Percentiles rank a stretch among this genome's conserved stretches.
These are phyloP conservation scores for Hirudo medicinalis DNA, from an alignment of 1,140 invertebrate genomes.

Conservation along the genomic window DNA sequence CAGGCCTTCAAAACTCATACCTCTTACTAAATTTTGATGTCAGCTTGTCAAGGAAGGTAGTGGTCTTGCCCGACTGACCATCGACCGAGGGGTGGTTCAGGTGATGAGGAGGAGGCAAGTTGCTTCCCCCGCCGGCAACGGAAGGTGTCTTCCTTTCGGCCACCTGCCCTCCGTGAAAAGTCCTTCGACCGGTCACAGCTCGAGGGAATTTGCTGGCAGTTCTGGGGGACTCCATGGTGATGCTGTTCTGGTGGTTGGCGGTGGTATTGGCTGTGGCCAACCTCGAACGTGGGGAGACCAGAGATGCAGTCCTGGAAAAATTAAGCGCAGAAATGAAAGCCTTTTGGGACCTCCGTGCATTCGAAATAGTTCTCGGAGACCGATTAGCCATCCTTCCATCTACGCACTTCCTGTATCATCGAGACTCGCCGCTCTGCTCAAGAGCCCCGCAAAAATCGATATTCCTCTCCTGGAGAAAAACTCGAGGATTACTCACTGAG, in stretches of 20 bases:
- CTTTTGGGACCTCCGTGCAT: no score
- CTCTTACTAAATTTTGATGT: constrained; percentile 95
- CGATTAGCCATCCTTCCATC: no score
- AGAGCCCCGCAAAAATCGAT: no score
- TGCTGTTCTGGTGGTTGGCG: background rate
- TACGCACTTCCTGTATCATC: no score
- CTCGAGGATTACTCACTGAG: background rate
- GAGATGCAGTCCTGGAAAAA: background rate
- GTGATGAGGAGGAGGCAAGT: constrained; percentile 17
- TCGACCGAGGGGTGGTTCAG: constrained; percentile 40
- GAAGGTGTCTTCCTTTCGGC: constrained; percentile 44
- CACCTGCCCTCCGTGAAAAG: constrained; percentile 80
- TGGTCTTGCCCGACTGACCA: constrained; percentile 51
- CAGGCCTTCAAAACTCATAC: constrained; percentile 40
- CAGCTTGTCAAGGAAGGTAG: constrained; percentile 89
- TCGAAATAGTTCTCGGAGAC: background rate
- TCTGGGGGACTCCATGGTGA: background rate
- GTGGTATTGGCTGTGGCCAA: background rate
- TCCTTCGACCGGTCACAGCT: constrained; percentile 80
- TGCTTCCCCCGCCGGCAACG: constrained; percentile 27
- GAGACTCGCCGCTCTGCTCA: background rate
- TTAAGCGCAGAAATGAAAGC: no score
- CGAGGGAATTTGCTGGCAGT: constrained; percentile 59
- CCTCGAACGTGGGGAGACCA: background rate
- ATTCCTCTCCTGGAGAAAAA: no score